These are phyloP conservation scores for Cerastis leucographa DNA, from an alignment of 2,888 invertebrate genomes.

Conservation along the genomic window DNA sequence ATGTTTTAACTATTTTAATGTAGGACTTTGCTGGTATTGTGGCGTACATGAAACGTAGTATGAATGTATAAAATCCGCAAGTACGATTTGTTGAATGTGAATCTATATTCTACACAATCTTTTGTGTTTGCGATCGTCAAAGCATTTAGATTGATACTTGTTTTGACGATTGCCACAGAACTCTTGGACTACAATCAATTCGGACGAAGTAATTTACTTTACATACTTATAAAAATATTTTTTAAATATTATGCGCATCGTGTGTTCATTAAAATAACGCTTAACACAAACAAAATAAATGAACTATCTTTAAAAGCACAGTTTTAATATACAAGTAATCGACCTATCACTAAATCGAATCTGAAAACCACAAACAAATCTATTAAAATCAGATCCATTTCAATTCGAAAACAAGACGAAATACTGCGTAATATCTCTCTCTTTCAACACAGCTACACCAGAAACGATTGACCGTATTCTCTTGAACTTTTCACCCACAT, in stretches of 20 bases:
- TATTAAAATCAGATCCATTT: neutral
- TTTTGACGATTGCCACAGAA: neutral
- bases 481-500: slow-evolving; percentile 4
- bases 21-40: slow-evolving; percentile 7
- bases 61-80: neutral
- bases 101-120: neutral
- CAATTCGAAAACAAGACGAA: neutral
- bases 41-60: neutral
- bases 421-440: too few relatives aligned
- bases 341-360: neutral
- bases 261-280: neutral
- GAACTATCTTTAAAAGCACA: neutral
- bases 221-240: too few relatives aligned
- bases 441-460: neutral
- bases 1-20: slow-evolving; percentile 29
- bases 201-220: too few relatives aligned
- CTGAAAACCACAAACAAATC: neutral
- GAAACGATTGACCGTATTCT: slow-evolving; percentile 3
- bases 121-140: neutral
- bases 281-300: neutral
- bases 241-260: too few relatives aligned
- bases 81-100: neutral
- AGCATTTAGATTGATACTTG: neutral
- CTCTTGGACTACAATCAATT: neutral
- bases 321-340: neutral